phyloP scores from a whole-genome alignment of 2,113 vertebrate species.

The Eulacestoma nigropectus region DNA sequence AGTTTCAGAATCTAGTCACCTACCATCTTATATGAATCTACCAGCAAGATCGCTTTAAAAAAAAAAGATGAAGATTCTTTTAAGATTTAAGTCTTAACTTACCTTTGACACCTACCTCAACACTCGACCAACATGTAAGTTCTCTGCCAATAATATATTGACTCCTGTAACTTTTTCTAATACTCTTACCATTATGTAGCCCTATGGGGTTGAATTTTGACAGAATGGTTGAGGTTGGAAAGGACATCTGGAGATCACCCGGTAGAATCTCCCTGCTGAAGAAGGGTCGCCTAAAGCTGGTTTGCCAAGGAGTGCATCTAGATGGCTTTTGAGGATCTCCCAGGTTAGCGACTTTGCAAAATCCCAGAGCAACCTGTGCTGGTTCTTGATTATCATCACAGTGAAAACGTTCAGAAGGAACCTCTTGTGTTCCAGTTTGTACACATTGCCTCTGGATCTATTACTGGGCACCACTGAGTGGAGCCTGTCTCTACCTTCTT shows the following conservation, averaged over 20 bases:
- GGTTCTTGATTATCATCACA: accelerated
- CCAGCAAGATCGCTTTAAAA: background rate
- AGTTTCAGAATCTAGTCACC: background rate
- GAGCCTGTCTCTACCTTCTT: background rate
- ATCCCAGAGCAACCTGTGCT: background rate
- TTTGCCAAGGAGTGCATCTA: background rate
- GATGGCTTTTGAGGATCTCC: background rate
- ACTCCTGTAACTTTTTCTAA: background rate
- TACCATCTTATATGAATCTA: background rate
- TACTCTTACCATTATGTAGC: background rate
- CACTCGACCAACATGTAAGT: accelerated
- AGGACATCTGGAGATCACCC: background rate
- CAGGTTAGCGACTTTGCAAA: background rate
- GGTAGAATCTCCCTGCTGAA: background rate
- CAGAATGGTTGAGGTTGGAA: background rate
- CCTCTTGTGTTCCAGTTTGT: background rate
- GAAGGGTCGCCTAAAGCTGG: accelerated
- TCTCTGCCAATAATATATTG: background rate
- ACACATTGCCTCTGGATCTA: background rate
- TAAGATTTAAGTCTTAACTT: background rate
- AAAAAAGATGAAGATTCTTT: background rate
- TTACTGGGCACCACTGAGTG: background rate
- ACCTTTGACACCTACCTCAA: background rate
- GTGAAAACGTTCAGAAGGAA: background rate
- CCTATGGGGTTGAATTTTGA: background rate